phyloP scores from a whole-genome alignment of 2,113 vertebrate species.

The Clinocottus analis region DNA sequence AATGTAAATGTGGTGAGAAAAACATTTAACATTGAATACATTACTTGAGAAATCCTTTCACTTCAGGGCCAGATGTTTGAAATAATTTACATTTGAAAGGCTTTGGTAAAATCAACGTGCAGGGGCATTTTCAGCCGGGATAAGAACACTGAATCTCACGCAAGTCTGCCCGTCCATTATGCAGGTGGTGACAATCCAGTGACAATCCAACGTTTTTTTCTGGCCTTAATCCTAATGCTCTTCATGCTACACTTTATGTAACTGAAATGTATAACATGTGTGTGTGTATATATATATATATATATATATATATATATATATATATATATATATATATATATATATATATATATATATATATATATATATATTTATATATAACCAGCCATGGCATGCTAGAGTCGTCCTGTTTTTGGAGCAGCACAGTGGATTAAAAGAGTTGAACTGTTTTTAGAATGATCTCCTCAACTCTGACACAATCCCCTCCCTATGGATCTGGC shows the following conservation, averaged over 20 bases:
- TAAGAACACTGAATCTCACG: slow-evolving; percentile 31
- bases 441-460: slow-evolving; percentile 62
- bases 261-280: slow-evolving; percentile 39
- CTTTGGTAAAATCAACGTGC: slow-evolving; percentile 14
- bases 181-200: slow-evolving; percentile 44
- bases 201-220: slow-evolving; percentile 36
- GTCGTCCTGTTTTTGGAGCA: slow-evolving; percentile 53
- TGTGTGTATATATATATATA: neutral
- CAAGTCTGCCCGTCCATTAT: neutral
- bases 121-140: slow-evolving; percentile 26
- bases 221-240: slow-evolving; percentile 49
- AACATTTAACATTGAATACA: slow-evolving; percentile 24
- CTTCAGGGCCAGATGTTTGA: slow-evolving; percentile 39
- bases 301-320: slow-evolving; percentile 10
- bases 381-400: slow-evolving; percentile 44
- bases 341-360: slow-evolving; percentile 12
- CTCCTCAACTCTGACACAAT: slow-evolving; percentile 44
- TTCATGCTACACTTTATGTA: slow-evolving; percentile 37
- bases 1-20: slow-evolving; percentile 20
- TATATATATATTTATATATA: slow-evolving; percentile 9
- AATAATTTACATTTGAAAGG: slow-evolving; percentile 55
- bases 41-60: slow-evolving; percentile 35
- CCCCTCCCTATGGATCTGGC: slow-evolving; percentile 11
- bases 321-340: slow-evolving; percentile 16
- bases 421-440: slow-evolving; percentile 62